A percentile compares a stretch with the other conserved stretches of the same genome.
These are phyloP conservation scores for Urophycis tenuis DNA, from an alignment of 2,797 vertebrate genomes.

Conservation along the genomic window DNA sequence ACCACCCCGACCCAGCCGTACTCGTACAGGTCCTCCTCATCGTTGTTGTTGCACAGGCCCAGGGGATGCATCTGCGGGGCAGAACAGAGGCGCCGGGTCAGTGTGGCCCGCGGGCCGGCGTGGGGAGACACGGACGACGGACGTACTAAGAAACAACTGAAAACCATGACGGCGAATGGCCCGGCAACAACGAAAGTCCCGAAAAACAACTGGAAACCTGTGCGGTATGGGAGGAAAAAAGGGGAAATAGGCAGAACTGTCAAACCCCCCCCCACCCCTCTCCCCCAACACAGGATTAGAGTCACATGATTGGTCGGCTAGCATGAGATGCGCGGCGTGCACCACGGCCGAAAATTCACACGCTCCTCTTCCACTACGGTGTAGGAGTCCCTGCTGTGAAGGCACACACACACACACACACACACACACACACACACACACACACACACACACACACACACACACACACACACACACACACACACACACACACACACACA, in stretches of 20 bases:
- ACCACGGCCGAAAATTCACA: neutral
- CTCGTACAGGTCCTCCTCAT: conserved; percentile 94
- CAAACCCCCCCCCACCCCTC: too few species aligned
- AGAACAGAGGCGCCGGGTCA: neutral
- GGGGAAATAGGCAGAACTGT: too few species aligned
- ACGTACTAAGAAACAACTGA: neutral
- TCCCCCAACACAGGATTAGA: neutral
- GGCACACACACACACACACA: neutral
- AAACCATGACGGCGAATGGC: too few species aligned
- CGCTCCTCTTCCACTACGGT: neutral
- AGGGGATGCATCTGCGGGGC: conserved; percentile 91
- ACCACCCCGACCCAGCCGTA: conserved; percentile 99
- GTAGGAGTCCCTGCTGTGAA: too few species aligned
- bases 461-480: too few species aligned
- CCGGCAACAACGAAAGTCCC: neutral
- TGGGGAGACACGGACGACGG: too few species aligned
- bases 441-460: too few species aligned
- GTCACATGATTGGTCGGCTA: neutral
- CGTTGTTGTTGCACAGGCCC: conserved; percentile 95
- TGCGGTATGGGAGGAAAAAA: too few species aligned
- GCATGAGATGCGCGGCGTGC: neutral
- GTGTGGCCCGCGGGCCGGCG: neutral
- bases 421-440: neutral
- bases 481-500: too few species aligned
- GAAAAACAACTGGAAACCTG: neutral